Evolutionary conservation across 1,140 invertebrate genomes (phyloP), one percentile per base, ranked within the genome.

Genomic region (Drosophila bocqueti): DNA sequence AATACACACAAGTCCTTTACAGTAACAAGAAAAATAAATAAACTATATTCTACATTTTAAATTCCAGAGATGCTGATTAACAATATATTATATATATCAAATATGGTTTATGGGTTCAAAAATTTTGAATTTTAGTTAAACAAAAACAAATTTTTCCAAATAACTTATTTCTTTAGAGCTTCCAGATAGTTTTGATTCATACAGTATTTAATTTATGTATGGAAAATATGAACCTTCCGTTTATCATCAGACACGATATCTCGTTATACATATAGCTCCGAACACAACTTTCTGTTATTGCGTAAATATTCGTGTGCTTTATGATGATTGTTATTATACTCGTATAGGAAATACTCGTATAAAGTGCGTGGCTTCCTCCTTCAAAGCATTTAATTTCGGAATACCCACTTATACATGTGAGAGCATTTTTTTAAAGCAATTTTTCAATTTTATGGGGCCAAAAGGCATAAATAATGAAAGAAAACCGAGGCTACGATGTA

Each of bases 381-480:
- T 16, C 45, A 55, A 71, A 71, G 47, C 63, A 69, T 69, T 71
- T 67, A 26, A 71, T 68, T 68, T 54, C 13, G 31, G 16, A 24
- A 43, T 15, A 43, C n/a, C 36, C 52, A 31, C n/a, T 18, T 31
- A 52, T 52, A 38, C 47, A 47, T 57, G 38, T 47, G 45, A 15
- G 43, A 7, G 18, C 40, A 47, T 34, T 74, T 78, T 80, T 80
- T 81, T 65, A 46, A 89, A 65, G 78, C 81, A 84, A 89, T 89
- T 84, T 89, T 84, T 84, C 69, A 89, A 81, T 90, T 89, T 89
- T 87, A 90, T 89, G 81, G 60, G 65, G 54, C 50, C 75, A 61
- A 78, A 81, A 78, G 49, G 72, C 85, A 87, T 87, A 87, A 86
- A 86, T 86, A 89, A 86, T 69, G 55, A 43, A 76, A n/a, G 54